Evolutionary conservation across 2,888 invertebrate genomes (phyloP), one percentile per base, ranked within the genome.

Genomic region (Zonitis immaculata): DNA sequence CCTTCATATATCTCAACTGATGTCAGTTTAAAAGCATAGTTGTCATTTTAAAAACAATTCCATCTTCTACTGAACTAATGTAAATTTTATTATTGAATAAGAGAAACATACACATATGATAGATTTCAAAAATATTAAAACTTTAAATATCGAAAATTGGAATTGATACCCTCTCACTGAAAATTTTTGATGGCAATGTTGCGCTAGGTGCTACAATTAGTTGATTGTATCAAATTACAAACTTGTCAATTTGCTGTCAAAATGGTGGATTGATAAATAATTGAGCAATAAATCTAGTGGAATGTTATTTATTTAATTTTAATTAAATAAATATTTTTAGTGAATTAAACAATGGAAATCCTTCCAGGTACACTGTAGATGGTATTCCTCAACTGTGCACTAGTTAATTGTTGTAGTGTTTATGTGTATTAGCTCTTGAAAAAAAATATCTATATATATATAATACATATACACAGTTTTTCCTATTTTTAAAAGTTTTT

Each of bases 321-420:
- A 50, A 61, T 62, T 60, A 49, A 59, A 63, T 63, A 64, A 65
- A 64, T 58, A 62, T 60, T 59, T 61, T 59, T 59, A 58, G 54
- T 55, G 52, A 44, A 52, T 56, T 53, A 54, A n/a, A 61, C 53
- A 62, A 72, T 72, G 72, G 71, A 72, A 61, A 70, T 71, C 60
- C 68, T 72, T 60, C 70, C 71, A 71, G 71, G 71, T 72, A 72
- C 63, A 61, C 48, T 58, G 60, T 63, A 61, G 62, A 61, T 63
- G 62, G 60, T 58, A 39, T 56, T 57, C 54, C 56, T 55, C 58
- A 57, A 52, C 43, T 47, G 54, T 56, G 62, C 58, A 58, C 60
- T 60, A 58, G 56, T 61, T 63, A 53, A 51, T 57, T 63, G 60
- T 62, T 58, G 48, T 64, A 58, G 58, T 58, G 54, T 54, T 49